Evolutionary conservation across 2,888 invertebrate species (phyloP).

Genomic region (Cheilosia impressa): DNA sequence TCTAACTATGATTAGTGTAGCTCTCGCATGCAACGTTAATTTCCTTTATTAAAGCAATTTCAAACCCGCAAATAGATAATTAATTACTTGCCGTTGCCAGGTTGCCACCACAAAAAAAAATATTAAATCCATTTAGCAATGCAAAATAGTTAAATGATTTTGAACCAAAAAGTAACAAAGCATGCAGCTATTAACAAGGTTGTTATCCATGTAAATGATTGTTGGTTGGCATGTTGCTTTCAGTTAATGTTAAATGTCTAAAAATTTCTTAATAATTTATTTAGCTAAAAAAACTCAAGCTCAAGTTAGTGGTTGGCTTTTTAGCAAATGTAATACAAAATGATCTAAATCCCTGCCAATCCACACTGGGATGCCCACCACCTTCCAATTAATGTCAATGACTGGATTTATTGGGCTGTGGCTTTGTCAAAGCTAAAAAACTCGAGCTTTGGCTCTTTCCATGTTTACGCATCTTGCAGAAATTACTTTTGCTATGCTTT

Average conservation of each 20-base stretch:
- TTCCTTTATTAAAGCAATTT: conserved; percentile 36
- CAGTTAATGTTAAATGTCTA: conserved; percentile 1
- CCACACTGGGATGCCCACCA: background rate
- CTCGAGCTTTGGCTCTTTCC: conserved; percentile 3
- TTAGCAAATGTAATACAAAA: background rate
- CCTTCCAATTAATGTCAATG: conserved; percentile 37
- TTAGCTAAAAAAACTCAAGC: background rate
- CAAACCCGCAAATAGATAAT: conserved; percentile 29
- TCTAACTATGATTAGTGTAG: conserved; percentile 1
- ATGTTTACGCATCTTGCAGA: conserved; percentile 2
- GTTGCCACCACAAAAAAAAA: background rate
- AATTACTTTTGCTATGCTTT: conserved; percentile 10
- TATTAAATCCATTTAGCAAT: background rate
- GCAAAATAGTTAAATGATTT: conserved; percentile 21
- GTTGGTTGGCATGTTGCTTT: conserved; percentile 35
- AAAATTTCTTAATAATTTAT: background rate
- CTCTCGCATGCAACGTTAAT: conserved; percentile 22
- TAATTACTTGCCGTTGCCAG: conserved; percentile 15
- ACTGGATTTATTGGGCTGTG: conserved; percentile 31
- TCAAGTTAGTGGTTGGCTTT: background rate
- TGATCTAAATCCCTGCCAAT: background rate
- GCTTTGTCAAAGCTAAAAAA: background rate
- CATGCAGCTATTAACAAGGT: conserved; percentile 35
- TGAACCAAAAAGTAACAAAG: conserved; percentile 1
- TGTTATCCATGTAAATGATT: conserved; percentile 44